A percentile compares a stretch with the other conserved stretches of the same genome.
Evolutionary conservation across 2,797 vertebrate species (phyloP).

Genomic region (Urophycis tenuis): DNA sequence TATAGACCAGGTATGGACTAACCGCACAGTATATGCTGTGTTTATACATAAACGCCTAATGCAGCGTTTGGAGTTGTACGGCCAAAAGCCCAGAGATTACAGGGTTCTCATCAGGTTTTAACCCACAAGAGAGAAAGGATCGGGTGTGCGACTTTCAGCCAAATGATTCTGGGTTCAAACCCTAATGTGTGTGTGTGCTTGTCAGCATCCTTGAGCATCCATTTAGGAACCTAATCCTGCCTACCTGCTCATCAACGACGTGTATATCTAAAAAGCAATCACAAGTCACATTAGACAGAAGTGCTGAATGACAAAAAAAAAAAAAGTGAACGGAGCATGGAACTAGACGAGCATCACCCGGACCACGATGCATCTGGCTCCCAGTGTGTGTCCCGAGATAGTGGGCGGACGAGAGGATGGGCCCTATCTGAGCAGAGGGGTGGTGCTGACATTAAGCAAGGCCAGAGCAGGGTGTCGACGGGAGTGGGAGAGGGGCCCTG

Average conservation of each 20-base stretch:
- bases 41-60: neutral
- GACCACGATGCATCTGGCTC: neutral
- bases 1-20: conserved; percentile 24
- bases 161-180: neutral
- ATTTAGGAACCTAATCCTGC: neutral
- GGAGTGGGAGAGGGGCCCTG: neutral
- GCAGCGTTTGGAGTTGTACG: neutral
- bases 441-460: neutral
- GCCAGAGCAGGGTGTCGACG: neutral
- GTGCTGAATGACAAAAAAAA: neutral
- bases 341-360: neutral
- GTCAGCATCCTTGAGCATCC: neutral
- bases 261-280: neutral
- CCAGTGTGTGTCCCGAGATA: neutral
- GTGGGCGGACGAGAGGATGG: neutral
- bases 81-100: neutral
- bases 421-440: neutral
- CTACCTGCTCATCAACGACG: neutral
- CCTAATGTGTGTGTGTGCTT: neutral
- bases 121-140: neutral
- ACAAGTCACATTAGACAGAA: neutral
- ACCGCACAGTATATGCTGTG: neutral
- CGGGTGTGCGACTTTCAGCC: neutral
- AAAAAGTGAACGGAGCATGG: neutral
- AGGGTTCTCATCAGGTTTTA: neutral